Evolutionary conservation across 2,888 invertebrate species (phyloP), one percentile per base, ranked within the genome.

Genomic region (Dilophus febrilis): DNA sequence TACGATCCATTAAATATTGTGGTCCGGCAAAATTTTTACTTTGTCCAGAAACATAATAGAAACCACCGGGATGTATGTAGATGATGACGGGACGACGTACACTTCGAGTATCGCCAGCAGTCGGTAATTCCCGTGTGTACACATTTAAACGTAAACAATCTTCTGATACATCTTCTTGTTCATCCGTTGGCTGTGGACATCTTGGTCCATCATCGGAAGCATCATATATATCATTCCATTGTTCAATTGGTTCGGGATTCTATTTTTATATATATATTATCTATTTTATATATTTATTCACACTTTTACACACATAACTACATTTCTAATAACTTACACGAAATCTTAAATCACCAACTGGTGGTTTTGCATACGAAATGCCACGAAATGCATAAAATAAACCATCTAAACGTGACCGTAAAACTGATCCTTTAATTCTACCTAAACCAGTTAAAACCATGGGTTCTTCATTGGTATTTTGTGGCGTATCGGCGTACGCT

Each of bases 51-150:
- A 63, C 59, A 1, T 64, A 61, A 52, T 74, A 73, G 55, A 74
- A 78, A n/a, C 68, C 76, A 1, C 80, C 80, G 0, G 72, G 68
- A 56, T 79, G 80, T 43, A 81, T 67, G 55, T 66, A 76, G 1
- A 80, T 68, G 6, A 81, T 59, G 2, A 81, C 80, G 0, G 81
- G 76, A 11, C 22, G 22, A 22, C 22, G 22, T 6, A 22, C 8
- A 8, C 8, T 22, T 6, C 19, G 13, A 6, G 22, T 22, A 22
- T 22, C 8, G 52, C 49, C 10, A 19, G 22, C 27, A 28, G 14
- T 27, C 8, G 3, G 40, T 51, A 66, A 65, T 50, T 63, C 56
- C 16, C 60, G 63, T 1, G 69, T 66, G 46, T 72, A 73, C 33
- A 74, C 66, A 48, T 73, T 74, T 8, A 74, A 49, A 10, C 67